Base-by-base conservation (phyloP, 2,113 vertebrate genomes). In the Sorex fumeus region DNA sequence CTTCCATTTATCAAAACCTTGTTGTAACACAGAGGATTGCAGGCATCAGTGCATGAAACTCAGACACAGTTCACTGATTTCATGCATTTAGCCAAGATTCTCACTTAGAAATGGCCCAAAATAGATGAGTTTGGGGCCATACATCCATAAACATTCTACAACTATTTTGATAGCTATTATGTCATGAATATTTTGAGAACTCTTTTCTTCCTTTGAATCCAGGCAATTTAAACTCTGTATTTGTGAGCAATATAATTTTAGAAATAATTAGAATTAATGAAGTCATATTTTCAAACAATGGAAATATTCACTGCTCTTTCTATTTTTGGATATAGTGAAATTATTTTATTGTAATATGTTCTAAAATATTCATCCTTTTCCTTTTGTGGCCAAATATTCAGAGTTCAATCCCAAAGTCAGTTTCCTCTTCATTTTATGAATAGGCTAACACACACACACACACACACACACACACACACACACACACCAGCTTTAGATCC, bases 211-310 rank as follows among this genome's bases (percentile, higher is more conserved):
- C 64, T 95, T 71, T 91, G 70, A 72, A 45, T 95, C 34, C 25
- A 93, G 50, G 77, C 89, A 95, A 79, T 85, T 82, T 21, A 95
- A 78, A 69, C 76, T 34, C 69, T 94, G 9, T 91, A 91, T 94
- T 97, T 96, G 43, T 66, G 50, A 77, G 50, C 2, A 71, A 87
- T 83, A 69, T 91, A 91, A 91, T 94, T 94, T 92, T 95, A 93
- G 75, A 92, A 85, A 91, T 50, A 69, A 90, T 93, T 94, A 95
- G 60, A 94, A 87, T 93, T 94, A 95, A 84, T 92, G 70, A 84
- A 95, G 81, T 70, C 27, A 72, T 91, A 85, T 92, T 93, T 96
- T 93, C 62, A 66, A 96, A 94, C 64, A 95, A 82, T 71, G 78
- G 87, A 78, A 93, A 88, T 72, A 76, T 81, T 81, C 57, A 36